Percentiles rank a stretch among this genome's conserved stretches.
phyloP scores from a whole-genome alignment of 2,888 invertebrate genomes.

The Dugesia japonica region DNA sequence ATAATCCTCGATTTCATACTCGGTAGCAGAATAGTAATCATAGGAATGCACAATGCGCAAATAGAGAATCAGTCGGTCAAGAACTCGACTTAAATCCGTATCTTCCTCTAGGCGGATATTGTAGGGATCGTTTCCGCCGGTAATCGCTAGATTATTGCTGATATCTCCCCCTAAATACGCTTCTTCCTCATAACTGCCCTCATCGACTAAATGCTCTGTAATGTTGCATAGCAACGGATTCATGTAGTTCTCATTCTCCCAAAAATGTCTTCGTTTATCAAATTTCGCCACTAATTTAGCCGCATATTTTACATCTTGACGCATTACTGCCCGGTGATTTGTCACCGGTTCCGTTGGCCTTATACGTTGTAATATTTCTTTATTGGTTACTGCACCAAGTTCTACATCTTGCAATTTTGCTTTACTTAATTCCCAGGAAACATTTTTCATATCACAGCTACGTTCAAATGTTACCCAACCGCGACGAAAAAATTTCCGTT shows the following conservation, averaged over 20 bases:
- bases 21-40: constrained; percentile 95
- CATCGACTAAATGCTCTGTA: constrained; percentile 89
- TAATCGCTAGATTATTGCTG: neutral
- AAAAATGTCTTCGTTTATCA: constrained; percentile 66
- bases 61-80: constrained; percentile 71
- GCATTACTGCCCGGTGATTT: constrained; percentile 51
- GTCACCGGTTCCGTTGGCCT: constrained; percentile 54
- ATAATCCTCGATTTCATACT: constrained; percentile 96
- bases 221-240: constrained; percentile 90
- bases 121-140: neutral
- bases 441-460: constrained; percentile 92
- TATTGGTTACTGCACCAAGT: constrained; percentile 81
- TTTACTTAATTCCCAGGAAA: constrained; percentile 93
- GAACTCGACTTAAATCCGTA: constrained; percentile 34
- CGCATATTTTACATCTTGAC: constrained; percentile 76
- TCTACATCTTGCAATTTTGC: constrained; percentile 74
- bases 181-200: constrained; percentile 92
- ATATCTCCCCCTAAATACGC: constrained; percentile 52
- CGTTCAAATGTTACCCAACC: constrained; percentile 95
- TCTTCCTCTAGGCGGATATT: neutral
- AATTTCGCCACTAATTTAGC: constrained; percentile 76
- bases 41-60: constrained; percentile 88
- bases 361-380: constrained; percentile 80
- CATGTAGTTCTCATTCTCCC: constrained; percentile 51
- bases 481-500: constrained; percentile 80